A percentile compares a stretch with the other conserved stretches of the same genome.
phyloP scores from a whole-genome alignment of 2,113 vertebrate species.

The Marmota monax region DNA sequence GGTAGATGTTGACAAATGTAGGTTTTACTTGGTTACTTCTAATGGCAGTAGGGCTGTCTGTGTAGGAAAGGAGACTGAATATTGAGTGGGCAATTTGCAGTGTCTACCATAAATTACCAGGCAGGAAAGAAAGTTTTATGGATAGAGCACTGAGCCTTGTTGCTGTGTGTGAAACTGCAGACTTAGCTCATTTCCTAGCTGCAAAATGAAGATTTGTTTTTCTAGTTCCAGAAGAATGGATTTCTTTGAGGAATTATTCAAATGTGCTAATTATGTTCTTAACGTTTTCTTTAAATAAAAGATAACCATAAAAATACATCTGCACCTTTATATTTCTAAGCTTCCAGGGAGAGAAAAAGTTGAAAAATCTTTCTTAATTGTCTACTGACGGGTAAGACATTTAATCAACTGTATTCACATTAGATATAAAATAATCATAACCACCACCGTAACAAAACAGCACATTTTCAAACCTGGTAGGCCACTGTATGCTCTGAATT shows the following conservation, averaged over 20 bases:
- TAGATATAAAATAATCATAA: not conserved
- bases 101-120: not conserved
- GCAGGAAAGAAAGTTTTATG: not conserved
- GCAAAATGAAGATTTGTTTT: not conserved
- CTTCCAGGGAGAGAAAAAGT: not conserved
- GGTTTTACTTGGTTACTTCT: not conserved
- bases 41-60: not conserved
- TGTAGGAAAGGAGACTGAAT: not conserved
- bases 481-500: not conserved
- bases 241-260: slow-evolving; percentile 22
- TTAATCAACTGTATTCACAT: not conserved
- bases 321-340: not conserved
- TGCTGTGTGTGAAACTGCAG: not conserved
- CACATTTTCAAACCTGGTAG: not conserved
- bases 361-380: not conserved
- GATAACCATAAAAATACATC: not conserved
- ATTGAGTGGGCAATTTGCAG: not conserved
- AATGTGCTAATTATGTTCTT: slow-evolving; percentile 14
- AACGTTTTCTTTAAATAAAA: slow-evolving; percentile 47
- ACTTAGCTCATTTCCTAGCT: not conserved
- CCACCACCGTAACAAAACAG: not conserved
- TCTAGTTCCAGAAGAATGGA: not conserved
- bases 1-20: not conserved
- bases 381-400: not conserved
- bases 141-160: not conserved